Evolutionary conservation across 92 coral and sea anemone genomes (phyloP).

Genomic region (Nematostella vectensis): DNA sequence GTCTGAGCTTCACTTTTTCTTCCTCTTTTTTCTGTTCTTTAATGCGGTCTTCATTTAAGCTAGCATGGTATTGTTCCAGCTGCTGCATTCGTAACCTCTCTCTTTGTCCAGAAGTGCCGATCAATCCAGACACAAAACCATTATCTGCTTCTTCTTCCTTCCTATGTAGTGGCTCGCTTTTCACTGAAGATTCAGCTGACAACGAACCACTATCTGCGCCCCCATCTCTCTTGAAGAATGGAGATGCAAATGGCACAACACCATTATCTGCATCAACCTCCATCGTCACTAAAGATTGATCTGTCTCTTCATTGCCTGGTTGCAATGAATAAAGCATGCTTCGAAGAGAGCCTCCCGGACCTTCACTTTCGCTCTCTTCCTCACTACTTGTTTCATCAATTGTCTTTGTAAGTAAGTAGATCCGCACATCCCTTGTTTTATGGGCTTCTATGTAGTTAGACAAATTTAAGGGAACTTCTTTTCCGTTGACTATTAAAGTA

Average conservation of each 20-base stretch:
- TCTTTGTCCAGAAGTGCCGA: slow-evolving; percentile 39
- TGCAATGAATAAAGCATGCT: slow-evolving; percentile 16
- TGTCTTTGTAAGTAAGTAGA: slow-evolving; percentile 36
- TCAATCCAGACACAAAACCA: slow-evolving; percentile 17
- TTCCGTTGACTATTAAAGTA: slow-evolving; percentile 33
- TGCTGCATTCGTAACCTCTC: slow-evolving; percentile 33
- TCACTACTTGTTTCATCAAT: no score
- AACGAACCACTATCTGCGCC: no score
- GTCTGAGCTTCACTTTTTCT: slow-evolving; percentile 29
- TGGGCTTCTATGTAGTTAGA: slow-evolving; percentile 44
- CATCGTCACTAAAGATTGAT: slow-evolving; percentile 19
- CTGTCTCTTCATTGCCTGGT: slow-evolving; percentile 23
- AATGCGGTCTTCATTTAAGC: slow-evolving; percentile 37
- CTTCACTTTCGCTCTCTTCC: slow-evolving; percentile 36
- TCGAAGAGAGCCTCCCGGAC: no score
- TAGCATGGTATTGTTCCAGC: slow-evolving; percentile 24
- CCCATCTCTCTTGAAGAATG: no score
- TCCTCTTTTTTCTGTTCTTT: slow-evolving; percentile 31
- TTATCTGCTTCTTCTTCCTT: no score
- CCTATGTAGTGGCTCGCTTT: background rate
- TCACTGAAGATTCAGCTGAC: no score
- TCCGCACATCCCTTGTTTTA: slow-evolving; percentile 40
- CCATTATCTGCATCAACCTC: no score
- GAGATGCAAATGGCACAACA: no score
- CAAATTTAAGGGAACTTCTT: slow-evolving; percentile 41